A percentile compares a stretch with the other conserved stretches of the same genome.
Evolutionary conservation across 64 coral and sea anemone species (phyloP).

Genomic region (Catalaphyllia jardinei): DNA sequence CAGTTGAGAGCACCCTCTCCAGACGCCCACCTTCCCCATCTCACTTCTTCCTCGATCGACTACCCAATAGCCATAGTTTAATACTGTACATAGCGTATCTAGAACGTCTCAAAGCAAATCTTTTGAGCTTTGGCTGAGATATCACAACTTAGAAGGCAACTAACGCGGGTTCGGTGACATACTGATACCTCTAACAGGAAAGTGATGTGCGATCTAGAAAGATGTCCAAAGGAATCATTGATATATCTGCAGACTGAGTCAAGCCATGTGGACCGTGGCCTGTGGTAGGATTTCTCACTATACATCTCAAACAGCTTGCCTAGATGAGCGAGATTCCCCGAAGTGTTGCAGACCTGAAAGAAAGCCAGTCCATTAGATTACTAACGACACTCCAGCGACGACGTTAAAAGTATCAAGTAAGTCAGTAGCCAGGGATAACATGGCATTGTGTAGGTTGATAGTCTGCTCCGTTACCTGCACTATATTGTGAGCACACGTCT

Average conservation of each 20-base stretch:
- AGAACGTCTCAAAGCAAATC: too few relatives aligned
- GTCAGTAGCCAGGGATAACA: too few relatives aligned
- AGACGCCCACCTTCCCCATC: too few relatives aligned
- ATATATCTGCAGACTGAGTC: slow-evolving; percentile 92
- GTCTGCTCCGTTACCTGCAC: slow-evolving; percentile 38
- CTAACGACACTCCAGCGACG: neutral
- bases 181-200: slow-evolving; percentile 84
- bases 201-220: slow-evolving; percentile 74
- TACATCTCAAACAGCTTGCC: slow-evolving; percentile 94
- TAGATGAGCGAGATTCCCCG: slow-evolving; percentile 56
- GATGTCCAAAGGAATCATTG: slow-evolving; percentile 77
- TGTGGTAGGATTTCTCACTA: slow-evolving; percentile 74
- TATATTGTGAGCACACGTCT: slow-evolving; percentile 81
- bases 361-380: neutral
- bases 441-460: too few relatives aligned
- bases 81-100: too few relatives aligned
- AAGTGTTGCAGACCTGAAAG: slow-evolving; percentile 73
- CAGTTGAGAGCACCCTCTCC: too few relatives aligned
- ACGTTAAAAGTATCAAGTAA: too few relatives aligned
- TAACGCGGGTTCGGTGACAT: neutral
- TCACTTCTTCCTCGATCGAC: too few relatives aligned
- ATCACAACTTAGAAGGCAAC: too few relatives aligned
- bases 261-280: slow-evolving; percentile 73
- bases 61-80: too few relatives aligned
- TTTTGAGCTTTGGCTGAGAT: too few relatives aligned